A percentile compares a stretch with the other conserved stretches of the same genome.
Conservation (phyloP, 2,113 vertebrate species). For the Ceyx melanurus region DNA sequence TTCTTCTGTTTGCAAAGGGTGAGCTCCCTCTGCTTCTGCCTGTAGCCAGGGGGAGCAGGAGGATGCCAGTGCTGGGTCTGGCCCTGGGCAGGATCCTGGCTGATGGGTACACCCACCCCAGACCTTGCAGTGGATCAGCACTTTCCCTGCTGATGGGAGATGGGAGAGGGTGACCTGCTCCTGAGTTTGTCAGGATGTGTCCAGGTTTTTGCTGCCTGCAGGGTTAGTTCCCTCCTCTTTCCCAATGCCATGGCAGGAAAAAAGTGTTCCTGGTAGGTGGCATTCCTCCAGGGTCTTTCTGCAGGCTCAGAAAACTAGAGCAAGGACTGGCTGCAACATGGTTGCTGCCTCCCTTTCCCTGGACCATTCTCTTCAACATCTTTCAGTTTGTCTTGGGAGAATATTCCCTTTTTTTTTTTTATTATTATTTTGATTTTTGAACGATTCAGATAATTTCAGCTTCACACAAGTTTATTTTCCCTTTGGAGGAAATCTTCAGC, state of each 20-base stretch:
- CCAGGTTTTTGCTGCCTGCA: neutral
- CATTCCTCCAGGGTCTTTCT: neutral
- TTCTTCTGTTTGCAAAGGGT: neutral
- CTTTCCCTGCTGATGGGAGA: neutral
- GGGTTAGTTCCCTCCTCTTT: neutral
- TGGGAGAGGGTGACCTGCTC: neutral
- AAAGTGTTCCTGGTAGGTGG: neutral
- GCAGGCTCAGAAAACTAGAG: neutral
- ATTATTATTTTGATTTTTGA: neutral
- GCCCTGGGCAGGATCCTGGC: neutral
- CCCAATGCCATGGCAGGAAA: neutral
- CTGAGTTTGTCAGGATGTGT: neutral
- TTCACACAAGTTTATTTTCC: constrained; percentile 52
- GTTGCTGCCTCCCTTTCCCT: neutral
- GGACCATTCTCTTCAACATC: constrained; percentile 30
- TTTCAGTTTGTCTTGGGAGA: neutral
- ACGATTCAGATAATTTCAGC: constrained; percentile 17
- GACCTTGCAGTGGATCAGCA: neutral
- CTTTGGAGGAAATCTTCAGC: constrained; percentile 63
- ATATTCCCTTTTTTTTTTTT: neutral
- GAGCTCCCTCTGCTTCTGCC: neutral
- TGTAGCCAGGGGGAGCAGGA: neutral
- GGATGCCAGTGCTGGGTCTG: neutral
- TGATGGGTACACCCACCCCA: neutral
- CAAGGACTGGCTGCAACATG: neutral